A percentile compares a stretch with the other conserved stretches of the same genome.
These are phyloP conservation scores for Chrysodeixis includens DNA, from an alignment of 2,888 invertebrate species.

Conservation along the genomic window DNA sequence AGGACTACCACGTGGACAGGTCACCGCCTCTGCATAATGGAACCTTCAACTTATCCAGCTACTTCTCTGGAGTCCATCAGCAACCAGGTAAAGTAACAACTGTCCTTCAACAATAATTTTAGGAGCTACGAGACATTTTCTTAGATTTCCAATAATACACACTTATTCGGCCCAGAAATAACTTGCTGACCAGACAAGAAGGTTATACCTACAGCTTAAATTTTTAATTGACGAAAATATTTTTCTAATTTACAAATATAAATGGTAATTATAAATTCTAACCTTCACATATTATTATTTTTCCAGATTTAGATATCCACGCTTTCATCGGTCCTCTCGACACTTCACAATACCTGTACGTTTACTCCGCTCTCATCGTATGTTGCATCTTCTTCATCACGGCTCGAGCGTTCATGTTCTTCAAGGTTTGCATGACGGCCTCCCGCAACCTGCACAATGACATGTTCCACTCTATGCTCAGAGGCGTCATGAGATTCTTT, in stretches of 20 bases:
- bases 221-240: too few species aligned
- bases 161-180: too few species aligned
- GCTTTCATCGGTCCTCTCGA: slow-evolving; percentile 83
- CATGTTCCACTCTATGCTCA: slow-evolving; percentile 95
- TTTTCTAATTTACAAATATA: too few species aligned
- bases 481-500: slow-evolving; percentile 95
- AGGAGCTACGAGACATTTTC: too few species aligned
- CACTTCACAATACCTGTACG: slow-evolving; percentile 83
- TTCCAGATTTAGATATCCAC: slow-evolving; percentile 80
- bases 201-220: too few species aligned
- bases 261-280: too few species aligned
- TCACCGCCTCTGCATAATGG: slow-evolving; percentile 67
- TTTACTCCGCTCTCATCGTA: slow-evolving; percentile 81
- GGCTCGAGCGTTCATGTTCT: slow-evolving; percentile 91
- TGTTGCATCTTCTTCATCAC: slow-evolving; percentile 89
- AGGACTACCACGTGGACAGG: slow-evolving; percentile 71
- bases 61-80: slow-evolving; percentile 78
- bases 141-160: too few species aligned
- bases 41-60: slow-evolving; percentile 75
- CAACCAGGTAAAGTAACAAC: slow-evolving; percentile 67
- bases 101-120: too few species aligned
- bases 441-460: slow-evolving; percentile 93
- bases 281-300: not conserved
- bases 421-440: slow-evolving; percentile 93
- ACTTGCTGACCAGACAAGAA: too few species aligned